Conservation (phyloP, 35 echinoderm and acorn worm genomes). For the Heliocidaris erythrogramma region DNA sequence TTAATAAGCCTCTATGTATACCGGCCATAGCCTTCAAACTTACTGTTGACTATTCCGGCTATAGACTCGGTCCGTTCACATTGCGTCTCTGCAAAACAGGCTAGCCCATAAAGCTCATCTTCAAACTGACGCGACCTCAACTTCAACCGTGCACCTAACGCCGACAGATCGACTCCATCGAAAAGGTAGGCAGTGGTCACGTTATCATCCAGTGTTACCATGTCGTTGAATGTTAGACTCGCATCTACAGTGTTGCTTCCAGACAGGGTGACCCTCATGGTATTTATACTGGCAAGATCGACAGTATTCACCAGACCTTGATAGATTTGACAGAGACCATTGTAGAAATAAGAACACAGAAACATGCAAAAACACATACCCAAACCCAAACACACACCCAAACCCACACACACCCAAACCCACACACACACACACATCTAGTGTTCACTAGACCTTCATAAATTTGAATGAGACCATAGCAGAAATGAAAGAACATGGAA, state of each 20-base stretch:
- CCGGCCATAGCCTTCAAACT: background rate
- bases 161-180: slow-evolving; percentile 38
- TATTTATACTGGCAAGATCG: background rate
- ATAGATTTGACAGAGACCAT: background rate
- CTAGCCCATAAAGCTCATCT: background rate
- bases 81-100: slow-evolving; percentile 15
- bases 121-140: background rate
- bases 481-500: too few species aligned
- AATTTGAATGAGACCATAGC: too few species aligned
- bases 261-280: background rate
- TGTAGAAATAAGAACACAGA: too few species aligned
- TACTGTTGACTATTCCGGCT: slow-evolving; percentile 35
- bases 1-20: too few species aligned
- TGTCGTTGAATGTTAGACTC: slow-evolving; percentile 32
- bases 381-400: too few species aligned
- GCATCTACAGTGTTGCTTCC: background rate
- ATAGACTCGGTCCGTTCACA: slow-evolving; percentile 37
- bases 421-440: too few species aligned
- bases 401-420: too few species aligned
- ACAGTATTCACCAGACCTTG: slow-evolving; percentile 25
- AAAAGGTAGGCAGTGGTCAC: slow-evolving; percentile 30
- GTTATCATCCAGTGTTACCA: background rate
- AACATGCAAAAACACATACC: too few species aligned
- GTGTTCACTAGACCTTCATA: too few species aligned
- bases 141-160: background rate